Percentiles rank a stretch among this genome's conserved stretches.
phyloP scores from a whole-genome alignment of 2,888 invertebrate genomes.

The Timandra comae region DNA sequence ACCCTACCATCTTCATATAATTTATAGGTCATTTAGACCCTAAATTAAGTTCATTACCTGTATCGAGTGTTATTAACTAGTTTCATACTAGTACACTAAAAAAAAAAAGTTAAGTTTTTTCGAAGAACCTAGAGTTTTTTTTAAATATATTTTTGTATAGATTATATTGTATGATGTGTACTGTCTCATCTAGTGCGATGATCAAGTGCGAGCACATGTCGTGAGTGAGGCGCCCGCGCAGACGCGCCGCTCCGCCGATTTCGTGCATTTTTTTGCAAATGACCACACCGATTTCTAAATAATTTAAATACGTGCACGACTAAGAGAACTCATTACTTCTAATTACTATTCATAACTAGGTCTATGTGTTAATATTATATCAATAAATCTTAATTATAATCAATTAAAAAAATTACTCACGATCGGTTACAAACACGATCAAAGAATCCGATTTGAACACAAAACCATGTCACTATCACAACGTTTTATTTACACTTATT shows the following conservation, averaged over 20 bases:
- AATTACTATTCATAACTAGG: constrained; percentile 56
- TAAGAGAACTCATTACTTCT: constrained; percentile 48
- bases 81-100: no score
- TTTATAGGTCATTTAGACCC: no score
- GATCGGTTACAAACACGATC: constrained; percentile 51
- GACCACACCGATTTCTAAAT: constrained; percentile 72
- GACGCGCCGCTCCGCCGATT: constrained; percentile 59
- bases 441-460: constrained; percentile 66
- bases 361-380: constrained; percentile 35
- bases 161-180: no score
- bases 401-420: constrained; percentile 37
- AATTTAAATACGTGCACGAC: constrained; percentile 73
- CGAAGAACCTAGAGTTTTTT: no score
- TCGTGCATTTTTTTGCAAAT: constrained; percentile 70
- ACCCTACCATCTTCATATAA: no score
- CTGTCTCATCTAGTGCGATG: constrained; percentile 25
- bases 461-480: constrained; percentile 73
- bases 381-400: constrained; percentile 9
- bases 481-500: constrained; percentile 42
- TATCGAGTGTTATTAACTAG: no score
- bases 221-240: constrained; percentile 32
- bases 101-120: no score
- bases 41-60: no score
- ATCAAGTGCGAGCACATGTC: constrained; percentile 30
- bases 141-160: no score